These are phyloP conservation scores for Stratiolaelaps scimitus DNA, from an alignment of 1,140 invertebrate genomes.

Conservation along the genomic window DNA sequence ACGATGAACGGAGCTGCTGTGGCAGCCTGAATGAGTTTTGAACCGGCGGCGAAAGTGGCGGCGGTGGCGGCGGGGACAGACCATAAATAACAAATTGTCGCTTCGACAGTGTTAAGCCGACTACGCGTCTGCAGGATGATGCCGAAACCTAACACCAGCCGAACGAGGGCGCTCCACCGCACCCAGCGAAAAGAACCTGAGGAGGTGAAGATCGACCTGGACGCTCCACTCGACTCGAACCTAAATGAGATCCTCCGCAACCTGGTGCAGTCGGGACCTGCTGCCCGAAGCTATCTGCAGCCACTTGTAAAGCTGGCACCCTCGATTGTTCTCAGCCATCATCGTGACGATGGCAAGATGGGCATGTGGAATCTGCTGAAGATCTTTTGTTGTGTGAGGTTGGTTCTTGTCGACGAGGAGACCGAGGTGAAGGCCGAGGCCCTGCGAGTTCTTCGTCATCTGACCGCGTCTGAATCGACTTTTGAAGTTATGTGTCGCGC, in stretches of 20 bases:
- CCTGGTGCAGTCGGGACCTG: not conserved
- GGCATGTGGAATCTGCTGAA: slow-evolving; percentile 9
- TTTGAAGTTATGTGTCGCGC: slow-evolving; percentile 61
- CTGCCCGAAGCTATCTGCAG: not conserved
- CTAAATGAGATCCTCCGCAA: slow-evolving; percentile 10
- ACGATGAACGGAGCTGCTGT: too few species aligned
- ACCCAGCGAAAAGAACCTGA: slow-evolving; percentile 3
- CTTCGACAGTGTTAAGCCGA: too few species aligned
- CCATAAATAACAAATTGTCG: too few species aligned
- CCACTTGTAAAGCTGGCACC: slow-evolving; percentile 12
- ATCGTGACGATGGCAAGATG: slow-evolving; percentile 1
- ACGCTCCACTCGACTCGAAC: slow-evolving; percentile 17
- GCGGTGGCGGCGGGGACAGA: too few species aligned
- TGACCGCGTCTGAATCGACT: slow-evolving; percentile 61
- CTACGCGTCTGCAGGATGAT: too few species aligned
- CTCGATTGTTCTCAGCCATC: not conserved
- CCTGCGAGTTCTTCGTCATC: slow-evolving; percentile 66
- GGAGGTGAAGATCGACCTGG: slow-evolving; percentile 22
- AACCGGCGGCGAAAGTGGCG: too few species aligned
- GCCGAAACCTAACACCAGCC: too few species aligned
- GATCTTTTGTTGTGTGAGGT: slow-evolving; percentile 56
- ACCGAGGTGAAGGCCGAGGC: slow-evolving; percentile 75
- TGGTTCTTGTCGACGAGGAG: slow-evolving; percentile 66
- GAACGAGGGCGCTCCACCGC: not conserved
- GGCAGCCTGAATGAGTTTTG: too few species aligned